Evolutionary conservation across 2,113 vertebrate genomes (phyloP), one percentile per base, ranked within the genome.

Genomic region (Pterophyllum scalare): DNA sequence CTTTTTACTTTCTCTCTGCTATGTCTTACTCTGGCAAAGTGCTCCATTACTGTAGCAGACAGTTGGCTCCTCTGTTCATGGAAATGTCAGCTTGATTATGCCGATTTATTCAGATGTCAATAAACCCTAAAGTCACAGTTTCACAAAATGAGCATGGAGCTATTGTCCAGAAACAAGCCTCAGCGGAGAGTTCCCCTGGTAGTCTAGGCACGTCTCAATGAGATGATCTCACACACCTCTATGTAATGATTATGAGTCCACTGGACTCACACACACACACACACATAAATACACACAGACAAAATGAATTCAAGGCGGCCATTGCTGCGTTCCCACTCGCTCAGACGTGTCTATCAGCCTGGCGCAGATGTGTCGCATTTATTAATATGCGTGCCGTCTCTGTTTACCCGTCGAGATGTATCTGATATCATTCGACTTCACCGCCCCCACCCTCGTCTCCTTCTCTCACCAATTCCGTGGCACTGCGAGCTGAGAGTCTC

Each of bases 351-450:
- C 94, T 94, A 94, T 95, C 97, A 92, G 96, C 95, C 96, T 95
- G 96, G 96, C 96, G 97, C 97, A 97, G 97, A 99, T 98, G 97
- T 98, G 97, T 96, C 95, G 96, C 92, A 97, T 98, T 97, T 98
- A 99, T 99, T 98, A 99, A 99, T 98, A 98, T 98, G 91, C 90
- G 75, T 85, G 59, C 89, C 65, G 96, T 97, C 97, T 98, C 96
- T 96, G 96, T 97, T 97, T 97, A 97, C 97, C 96, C 97, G 95
- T 96, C 93, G 96, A 98, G 97, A 98, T 97, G 97, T 96, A 97
- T 97, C 97, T 97, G 98, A 98, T 99, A 99, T 97, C 96, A 97
- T 96, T 96, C 96, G 96, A 94, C 89, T 87, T 88, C 88, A 61
- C 83, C 38, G 13, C 54, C 77, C 26, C 60, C 81, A 61, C 76